Base-by-base conservation (phyloP, 1,140 invertebrate genomes). In the Formica exsecta region DNA sequence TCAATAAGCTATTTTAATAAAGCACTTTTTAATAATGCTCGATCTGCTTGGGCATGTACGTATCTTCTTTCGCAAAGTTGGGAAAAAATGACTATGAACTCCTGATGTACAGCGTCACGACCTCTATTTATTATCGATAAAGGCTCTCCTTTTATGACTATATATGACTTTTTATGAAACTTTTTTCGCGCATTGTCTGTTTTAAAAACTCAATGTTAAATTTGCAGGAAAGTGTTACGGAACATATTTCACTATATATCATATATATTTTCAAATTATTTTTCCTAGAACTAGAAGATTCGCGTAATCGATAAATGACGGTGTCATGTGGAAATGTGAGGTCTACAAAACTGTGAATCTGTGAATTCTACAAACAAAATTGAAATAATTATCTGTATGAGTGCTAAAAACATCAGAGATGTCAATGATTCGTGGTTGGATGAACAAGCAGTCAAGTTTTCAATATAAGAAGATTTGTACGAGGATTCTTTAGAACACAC, bases 31-130 rank as follows among this genome's bases (percentile, higher is more conserved):
- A 57, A 86, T 65, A 57, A 54, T n/a, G 22, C 9, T 54, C 32
- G 71, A 64, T 6, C n/a, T 25, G 44, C 36, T 25, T n/a, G 16
- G 8, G 11, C 0, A 38, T 41, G 51, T 9, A 25, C 62, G 44
- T 71, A 54, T 41, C 51, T 19, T n/a, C 25, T 25, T 64, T 79
- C 29, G 8, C 11, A 59, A 75, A 65, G 71, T 75, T 68, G 16
- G n/a, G 44, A 16, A 36, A 65, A 51, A 25, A 22, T 61, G 7
- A 5, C 13, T 36, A 32, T 29, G 80, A 88, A 89, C 86, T 88
- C 32, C 32, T 89, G 86, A 85, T 61, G 74, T 54, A 70, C n/a
- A 5, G 16, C 51, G 36, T 57, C 66, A 66, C 64, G 25, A 29
- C 16, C 48, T 80, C n/a, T 57, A 70, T 5, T 36, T 57, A 19